These are phyloP conservation scores for Cataglyphis albicans DNA, from an alignment of 2,888 invertebrate species.

Conservation along the genomic window DNA sequence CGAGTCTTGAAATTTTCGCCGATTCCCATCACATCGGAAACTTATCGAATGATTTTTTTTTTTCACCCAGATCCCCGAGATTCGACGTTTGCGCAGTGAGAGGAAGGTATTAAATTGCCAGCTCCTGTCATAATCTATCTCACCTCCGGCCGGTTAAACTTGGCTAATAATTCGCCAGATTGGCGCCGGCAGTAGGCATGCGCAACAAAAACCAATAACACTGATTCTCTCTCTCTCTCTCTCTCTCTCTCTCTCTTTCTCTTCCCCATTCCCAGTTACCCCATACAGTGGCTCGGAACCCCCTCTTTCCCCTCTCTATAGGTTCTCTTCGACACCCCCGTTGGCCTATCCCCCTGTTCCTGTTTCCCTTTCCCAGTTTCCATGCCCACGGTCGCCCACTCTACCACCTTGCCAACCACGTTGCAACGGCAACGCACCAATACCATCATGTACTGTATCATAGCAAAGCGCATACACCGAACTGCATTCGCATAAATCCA, in stretches of 20 bases:
- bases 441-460: slow-evolving; percentile 47
- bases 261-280: slow-evolving; percentile 65
- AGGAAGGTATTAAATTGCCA: slow-evolving; percentile 73
- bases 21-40: slow-evolving; percentile 29
- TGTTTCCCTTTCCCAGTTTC: slow-evolving; percentile 56
- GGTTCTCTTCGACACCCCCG: slow-evolving; percentile 58
- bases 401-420: slow-evolving; percentile 69
- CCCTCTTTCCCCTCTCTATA: slow-evolving; percentile 48
- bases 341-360: slow-evolving; percentile 35
- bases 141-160: slow-evolving; percentile 80
- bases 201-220: slow-evolving; percentile 85
- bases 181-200: slow-evolving; percentile 83
- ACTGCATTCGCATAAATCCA: slow-evolving; percentile 72
- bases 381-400: slow-evolving; percentile 63
- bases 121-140: slow-evolving; percentile 76
- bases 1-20: slow-evolving; percentile 25
- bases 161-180: slow-evolving; percentile 85
- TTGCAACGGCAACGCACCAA: slow-evolving; percentile 70
- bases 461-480: slow-evolving; percentile 56
- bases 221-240: slow-evolving; percentile 68
- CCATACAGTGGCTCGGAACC: slow-evolving; percentile 59
- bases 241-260: slow-evolving; percentile 68
- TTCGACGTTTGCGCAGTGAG: slow-evolving; percentile 45
- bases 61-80: slow-evolving; percentile 15
- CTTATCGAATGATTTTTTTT: slow-evolving; percentile 52